phyloP scores from a whole-genome alignment of 37 sponge, comb jelly and placozoan species.

The Mnemiopsis leidyi region DNA sequence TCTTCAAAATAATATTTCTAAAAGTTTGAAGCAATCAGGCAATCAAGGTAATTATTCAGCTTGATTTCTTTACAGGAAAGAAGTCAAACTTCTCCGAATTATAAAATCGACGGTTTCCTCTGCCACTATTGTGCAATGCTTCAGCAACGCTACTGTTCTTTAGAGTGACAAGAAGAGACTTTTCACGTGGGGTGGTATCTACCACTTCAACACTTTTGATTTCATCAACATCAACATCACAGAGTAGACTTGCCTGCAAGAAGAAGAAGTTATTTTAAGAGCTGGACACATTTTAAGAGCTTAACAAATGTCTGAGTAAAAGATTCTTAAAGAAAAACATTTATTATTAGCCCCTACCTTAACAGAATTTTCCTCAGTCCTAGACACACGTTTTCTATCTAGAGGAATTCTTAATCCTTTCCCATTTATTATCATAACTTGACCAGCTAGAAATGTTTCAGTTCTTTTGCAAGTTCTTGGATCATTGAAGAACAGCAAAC shows the following conservation, averaged over 20 bases:
- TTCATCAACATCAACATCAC: not conserved
- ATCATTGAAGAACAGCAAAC: not conserved
- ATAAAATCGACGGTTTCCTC: not conserved
- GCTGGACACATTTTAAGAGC: too few relatives aligned
- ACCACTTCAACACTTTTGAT: not conserved
- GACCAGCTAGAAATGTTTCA: not conserved
- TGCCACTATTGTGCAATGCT: not conserved
- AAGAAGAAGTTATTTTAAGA: too few relatives aligned
- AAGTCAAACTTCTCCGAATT: not conserved
- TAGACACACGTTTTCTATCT: not conserved
- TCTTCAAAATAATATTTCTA: too few relatives aligned
- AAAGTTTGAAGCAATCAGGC: too few relatives aligned
- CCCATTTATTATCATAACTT: not conserved
- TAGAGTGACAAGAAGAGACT: not conserved
- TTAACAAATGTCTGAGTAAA: too few relatives aligned
- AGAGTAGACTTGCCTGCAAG: not conserved
- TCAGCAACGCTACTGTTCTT: not conserved
- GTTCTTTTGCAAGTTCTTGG: not conserved
- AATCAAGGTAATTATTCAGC: too few relatives aligned
- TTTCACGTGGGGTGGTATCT: not conserved
- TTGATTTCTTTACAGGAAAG: not conserved
- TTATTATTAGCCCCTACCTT: not conserved
- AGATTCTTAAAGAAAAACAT: too few relatives aligned
- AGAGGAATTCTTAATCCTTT: not conserved
- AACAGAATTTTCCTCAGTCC: not conserved